Conservation (phyloP, 2,888 invertebrate species). For the Polyploca ridens region DNA sequence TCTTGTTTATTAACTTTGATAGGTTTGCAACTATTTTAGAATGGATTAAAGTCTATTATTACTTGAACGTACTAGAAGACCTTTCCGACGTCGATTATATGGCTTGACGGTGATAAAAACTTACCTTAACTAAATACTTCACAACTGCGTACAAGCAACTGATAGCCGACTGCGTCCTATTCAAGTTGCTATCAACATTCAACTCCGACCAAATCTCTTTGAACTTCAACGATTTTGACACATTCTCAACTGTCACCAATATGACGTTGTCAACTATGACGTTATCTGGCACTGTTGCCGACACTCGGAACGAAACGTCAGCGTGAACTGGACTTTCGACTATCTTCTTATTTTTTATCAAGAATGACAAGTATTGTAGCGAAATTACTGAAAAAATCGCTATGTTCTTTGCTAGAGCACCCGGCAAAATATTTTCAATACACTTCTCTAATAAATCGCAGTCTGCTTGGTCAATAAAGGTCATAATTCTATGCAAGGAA, state of each 20-base stretch:
- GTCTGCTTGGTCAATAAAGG: conserved; percentile 66
- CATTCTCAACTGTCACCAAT: conserved; percentile 64
- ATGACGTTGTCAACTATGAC: conserved; percentile 72
- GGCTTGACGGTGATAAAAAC: not conserved
- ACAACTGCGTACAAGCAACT: conserved; percentile 78
- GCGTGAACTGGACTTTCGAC: conserved; percentile 73
- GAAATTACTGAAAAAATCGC: conserved; percentile 75
- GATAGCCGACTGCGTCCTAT: conserved; percentile 76
- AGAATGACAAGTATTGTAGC: conserved; percentile 75
- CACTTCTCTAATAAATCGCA: conserved; percentile 77
- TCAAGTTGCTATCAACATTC: conserved; percentile 70
- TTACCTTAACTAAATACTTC: conserved; percentile 77
- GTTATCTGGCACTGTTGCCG: conserved; percentile 58
- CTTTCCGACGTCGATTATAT: no score
- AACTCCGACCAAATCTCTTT: conserved; percentile 74
- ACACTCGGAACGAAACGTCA: conserved; percentile 71
- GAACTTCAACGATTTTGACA: conserved; percentile 67
- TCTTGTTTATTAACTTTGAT: no score
- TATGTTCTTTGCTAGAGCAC: conserved; percentile 62
- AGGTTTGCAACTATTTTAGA: no score
- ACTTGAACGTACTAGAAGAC: no score
- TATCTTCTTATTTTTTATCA: conserved; percentile 78
- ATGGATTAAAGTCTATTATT: no score
- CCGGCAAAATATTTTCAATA: conserved; percentile 66
- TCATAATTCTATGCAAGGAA: conserved; percentile 56